Percentiles rank a stretch among this genome's conserved stretches.
Conservation (phyloP, 2,113 vertebrate genomes). For the Bufo gargarizans region DNA sequence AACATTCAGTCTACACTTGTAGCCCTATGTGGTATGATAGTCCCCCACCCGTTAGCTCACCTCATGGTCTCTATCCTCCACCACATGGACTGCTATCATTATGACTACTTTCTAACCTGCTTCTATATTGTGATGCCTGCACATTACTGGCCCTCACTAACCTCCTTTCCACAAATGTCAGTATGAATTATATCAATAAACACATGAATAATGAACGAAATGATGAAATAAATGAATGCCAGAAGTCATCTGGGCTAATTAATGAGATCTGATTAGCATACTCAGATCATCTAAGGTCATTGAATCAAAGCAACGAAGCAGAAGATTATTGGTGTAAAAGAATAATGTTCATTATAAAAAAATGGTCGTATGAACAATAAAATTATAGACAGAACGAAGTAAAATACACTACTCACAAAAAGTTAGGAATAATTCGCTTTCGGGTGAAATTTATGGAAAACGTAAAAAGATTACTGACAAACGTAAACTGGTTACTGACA, state of each 20-base stretch:
- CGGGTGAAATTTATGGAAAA: no score
- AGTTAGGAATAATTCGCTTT: no score
- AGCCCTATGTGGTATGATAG: no score
- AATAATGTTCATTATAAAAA: background rate
- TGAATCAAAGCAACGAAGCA: background rate
- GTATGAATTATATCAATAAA: conserved; percentile 1
- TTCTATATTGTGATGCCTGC: background rate
- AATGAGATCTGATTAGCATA: conserved; percentile 3
- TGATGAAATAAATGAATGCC: conserved; percentile 5
- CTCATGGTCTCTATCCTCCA: no score
- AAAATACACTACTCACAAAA: no score
- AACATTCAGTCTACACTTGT: no score
- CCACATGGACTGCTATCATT: background rate
- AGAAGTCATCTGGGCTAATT: conserved; percentile 13
- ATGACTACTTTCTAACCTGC: background rate
- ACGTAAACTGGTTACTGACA: no score
- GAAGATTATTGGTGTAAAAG: background rate
- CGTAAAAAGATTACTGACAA: no score
- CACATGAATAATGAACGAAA: background rate
- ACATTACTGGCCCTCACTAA: background rate
- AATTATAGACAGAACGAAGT: no score
- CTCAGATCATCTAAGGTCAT: conserved; percentile 6
- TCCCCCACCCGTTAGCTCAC: no score
- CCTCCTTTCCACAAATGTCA: conserved; percentile 3
- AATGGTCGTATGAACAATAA: no score